Conservation (phyloP, 2,113 vertebrate species). For the Gobio gobio region DNA sequence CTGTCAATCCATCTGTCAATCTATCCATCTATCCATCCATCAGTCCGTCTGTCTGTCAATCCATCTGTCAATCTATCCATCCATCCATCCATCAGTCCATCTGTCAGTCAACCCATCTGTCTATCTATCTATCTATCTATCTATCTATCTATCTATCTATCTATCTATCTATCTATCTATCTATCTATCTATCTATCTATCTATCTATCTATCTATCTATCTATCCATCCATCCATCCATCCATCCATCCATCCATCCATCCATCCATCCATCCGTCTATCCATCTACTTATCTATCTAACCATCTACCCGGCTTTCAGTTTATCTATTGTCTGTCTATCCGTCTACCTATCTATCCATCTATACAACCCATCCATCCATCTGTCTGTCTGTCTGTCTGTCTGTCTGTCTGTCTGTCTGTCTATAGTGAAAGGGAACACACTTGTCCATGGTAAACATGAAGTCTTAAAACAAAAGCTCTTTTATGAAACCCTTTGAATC, state of each 20-base stretch:
- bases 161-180: not conserved
- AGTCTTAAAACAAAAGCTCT: not conserved
- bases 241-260: accelerated
- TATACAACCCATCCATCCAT: not conserved
- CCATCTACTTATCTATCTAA: not conserved
- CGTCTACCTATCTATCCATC: no score
- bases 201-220: no score
- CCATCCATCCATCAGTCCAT: not conserved
- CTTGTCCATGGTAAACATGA: not conserved
- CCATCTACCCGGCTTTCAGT: no score
- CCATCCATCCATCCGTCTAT: not conserved
- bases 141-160: not conserved
- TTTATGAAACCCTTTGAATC: not conserved
- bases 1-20: no score
- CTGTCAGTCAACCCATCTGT: no score
- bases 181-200: no score
- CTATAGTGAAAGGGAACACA: not conserved
- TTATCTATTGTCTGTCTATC: no score
- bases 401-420: not conserved
- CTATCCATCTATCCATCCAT: not conserved
- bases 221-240: no score
- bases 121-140: not conserved
- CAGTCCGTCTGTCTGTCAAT: no score
- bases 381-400: no score
- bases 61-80: no score